Conservation (phyloP, 2,797 vertebrate genomes). For the Chloroceryle inda region DNA sequence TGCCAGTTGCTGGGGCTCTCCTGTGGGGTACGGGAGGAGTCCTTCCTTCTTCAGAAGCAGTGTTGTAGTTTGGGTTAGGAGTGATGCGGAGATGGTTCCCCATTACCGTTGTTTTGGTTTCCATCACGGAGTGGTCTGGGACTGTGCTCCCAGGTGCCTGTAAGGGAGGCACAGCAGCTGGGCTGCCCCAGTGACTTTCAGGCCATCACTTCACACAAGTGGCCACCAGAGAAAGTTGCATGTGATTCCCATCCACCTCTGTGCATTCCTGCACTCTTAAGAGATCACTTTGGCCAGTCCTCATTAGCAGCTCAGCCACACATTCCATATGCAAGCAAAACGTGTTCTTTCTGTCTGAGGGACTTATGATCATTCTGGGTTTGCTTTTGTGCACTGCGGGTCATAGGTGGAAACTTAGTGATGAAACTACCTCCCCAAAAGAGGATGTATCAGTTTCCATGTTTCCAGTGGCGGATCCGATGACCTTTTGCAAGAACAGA, state of each 20-base stretch:
- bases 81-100: background rate
- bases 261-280: background rate
- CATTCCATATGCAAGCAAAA: background rate
- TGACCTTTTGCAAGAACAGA: constrained; percentile 42
- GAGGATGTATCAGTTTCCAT: background rate
- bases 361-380: background rate
- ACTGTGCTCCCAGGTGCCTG: fast-evolving
- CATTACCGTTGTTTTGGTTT: background rate
- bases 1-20: background rate
- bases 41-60: background rate
- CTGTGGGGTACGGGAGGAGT: background rate
- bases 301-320: background rate
- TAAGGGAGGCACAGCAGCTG: fast-evolving
- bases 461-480: background rate
- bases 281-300: background rate
- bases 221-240: background rate
- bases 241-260: background rate
- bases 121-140: fast-evolving
- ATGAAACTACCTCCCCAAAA: background rate
- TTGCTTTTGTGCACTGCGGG: background rate
- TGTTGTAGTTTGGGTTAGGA: background rate
- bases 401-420: background rate
- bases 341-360: background rate
- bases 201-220: fast-evolving
- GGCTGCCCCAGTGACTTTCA: background rate